These are phyloP conservation scores for Microcebus tavaratra DNA, from an alignment of 2,113 vertebrate species.

Conservation along the genomic window DNA sequence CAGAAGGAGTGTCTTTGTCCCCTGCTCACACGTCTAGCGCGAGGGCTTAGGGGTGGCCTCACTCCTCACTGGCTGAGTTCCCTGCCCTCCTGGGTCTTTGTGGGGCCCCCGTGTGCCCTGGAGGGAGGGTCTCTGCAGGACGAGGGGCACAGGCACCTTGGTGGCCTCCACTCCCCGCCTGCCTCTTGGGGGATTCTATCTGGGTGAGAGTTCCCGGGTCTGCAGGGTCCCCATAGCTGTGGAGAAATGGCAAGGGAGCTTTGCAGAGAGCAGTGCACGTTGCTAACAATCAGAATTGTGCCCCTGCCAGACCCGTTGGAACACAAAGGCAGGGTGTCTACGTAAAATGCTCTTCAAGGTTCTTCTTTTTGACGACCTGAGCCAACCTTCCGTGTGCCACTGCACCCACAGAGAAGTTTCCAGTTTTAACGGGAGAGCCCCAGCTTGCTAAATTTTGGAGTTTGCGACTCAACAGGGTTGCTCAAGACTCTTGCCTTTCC, in stretches of 20 bases:
- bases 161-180: background rate
- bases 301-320: background rate
- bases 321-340: background rate
- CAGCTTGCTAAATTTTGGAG: background rate
- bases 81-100: background rate
- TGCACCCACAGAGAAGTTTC: background rate
- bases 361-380: background rate
- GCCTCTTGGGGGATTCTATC: background rate
- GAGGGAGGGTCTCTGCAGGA: background rate
- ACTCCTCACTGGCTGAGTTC: background rate
- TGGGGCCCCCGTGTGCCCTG: background rate
- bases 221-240: background rate
- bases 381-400: background rate
- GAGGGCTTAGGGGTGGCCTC: background rate
- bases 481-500: background rate
- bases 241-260: accelerated
- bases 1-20: background rate
- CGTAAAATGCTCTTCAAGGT: background rate
- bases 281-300: accelerated
- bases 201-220: too few species aligned
- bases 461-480: background rate
- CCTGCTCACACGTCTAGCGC: background rate
- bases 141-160: accelerated
- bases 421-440: background rate
- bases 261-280: accelerated